Percentiles rank a stretch among this genome's conserved stretches.
Evolutionary conservation across 2,888 invertebrate species (phyloP).

Genomic region (Pheosia gnoma): DNA sequence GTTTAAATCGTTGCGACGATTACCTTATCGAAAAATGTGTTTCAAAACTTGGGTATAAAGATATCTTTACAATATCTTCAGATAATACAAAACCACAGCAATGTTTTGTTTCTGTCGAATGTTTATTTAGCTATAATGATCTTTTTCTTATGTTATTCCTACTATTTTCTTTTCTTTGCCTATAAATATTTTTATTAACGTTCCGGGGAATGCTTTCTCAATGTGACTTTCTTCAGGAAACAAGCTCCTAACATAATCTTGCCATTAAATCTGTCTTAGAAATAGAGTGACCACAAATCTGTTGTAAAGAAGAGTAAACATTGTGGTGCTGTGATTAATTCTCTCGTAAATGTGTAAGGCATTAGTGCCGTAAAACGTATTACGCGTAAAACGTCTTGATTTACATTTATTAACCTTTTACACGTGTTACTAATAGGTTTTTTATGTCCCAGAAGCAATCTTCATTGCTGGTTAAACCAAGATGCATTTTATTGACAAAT

Average conservation of each 20-base stretch:
- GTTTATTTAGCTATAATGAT: background rate
- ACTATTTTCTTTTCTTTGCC: background rate
- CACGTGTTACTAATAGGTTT: conserved; percentile 16
- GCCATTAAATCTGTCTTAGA: conserved; percentile 33
- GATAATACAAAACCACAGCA: background rate
- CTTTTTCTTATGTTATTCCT: background rate
- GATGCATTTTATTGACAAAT: conserved; percentile 2
- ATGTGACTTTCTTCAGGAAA: conserved; percentile 8
- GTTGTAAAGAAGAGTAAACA: conserved; percentile 21
- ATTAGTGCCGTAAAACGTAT: conserved; percentile 18
- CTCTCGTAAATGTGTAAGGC: conserved; percentile 32
- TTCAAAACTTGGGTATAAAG: background rate
- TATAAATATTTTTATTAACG: background rate
- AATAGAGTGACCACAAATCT: conserved; percentile 20
- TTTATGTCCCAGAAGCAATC: conserved; percentile 12
- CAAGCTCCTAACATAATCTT: conserved; percentile 19
- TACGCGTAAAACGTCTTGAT: conserved; percentile 28
- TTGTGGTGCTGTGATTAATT: conserved; percentile 31
- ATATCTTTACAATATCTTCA: background rate
- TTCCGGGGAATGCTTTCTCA: background rate
- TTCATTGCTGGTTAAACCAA: background rate
- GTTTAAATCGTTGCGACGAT: background rate
- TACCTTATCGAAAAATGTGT: background rate
- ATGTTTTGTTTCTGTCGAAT: background rate
- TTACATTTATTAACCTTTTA: conserved; percentile 27